Percentiles rank a stretch among this genome's conserved stretches.
Evolutionary conservation across 1,140 invertebrate species (phyloP).

Genomic region (Sarcophaga peregrina): DNA sequence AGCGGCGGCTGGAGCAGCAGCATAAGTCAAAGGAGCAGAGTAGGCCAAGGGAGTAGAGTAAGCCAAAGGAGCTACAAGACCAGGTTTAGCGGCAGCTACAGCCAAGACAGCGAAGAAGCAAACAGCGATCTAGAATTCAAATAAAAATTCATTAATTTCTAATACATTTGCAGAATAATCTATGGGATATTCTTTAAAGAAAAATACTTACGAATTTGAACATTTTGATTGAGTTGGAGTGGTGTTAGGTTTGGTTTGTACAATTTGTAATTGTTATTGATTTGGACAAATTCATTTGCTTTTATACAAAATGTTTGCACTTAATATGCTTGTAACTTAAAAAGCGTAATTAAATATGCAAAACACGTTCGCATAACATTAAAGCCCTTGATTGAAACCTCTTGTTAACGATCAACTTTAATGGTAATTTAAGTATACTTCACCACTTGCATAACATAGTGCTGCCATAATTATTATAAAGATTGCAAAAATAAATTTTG

Average conservation of each 20-base stretch:
- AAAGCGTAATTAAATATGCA: not conserved
- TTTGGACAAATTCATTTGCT: not conserved
- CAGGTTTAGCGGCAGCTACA: not conserved
- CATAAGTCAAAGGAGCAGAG: conserved; percentile 49
- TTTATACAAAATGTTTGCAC: not conserved
- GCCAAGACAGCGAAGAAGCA: not conserved
- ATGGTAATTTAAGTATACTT: too few relatives aligned
- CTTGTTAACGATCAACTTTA: too few relatives aligned
- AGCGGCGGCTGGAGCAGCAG: conserved; percentile 59
- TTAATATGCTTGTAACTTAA: not conserved
- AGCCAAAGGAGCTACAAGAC: conserved; percentile 44
- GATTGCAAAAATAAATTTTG: too few relatives aligned
- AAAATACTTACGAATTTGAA: conserved; percentile 44
- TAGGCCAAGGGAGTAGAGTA: conserved; percentile 46
- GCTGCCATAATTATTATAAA: too few relatives aligned
- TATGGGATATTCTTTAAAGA: conserved; percentile 53
- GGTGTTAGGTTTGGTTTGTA: not conserved
- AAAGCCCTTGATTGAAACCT: too few relatives aligned
- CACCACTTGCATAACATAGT: too few relatives aligned
- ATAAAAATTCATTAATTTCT: not conserved
- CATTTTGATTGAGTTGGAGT: conserved; percentile 39
- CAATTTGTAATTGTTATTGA: not conserved
- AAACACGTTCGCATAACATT: not conserved
- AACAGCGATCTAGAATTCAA: conserved; percentile 45
- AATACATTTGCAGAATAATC: not conserved